These are phyloP conservation scores for human (Homo sapiens) DNA, from an alignment of 2,113 vertebrate species.

Conservation along the genomic window DNA sequence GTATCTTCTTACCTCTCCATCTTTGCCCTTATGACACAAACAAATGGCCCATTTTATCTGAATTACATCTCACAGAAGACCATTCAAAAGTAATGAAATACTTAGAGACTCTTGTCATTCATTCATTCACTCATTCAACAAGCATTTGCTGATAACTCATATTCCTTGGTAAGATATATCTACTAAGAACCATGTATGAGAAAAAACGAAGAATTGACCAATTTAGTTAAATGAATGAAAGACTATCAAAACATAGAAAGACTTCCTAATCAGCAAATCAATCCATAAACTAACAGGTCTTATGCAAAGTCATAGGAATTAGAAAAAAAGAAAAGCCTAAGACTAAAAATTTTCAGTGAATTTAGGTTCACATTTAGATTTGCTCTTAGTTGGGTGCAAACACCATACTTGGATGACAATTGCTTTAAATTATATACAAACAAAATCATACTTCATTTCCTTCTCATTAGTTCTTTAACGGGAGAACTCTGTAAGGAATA, in stretches of 20 bases:
- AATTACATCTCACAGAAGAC: not conserved
- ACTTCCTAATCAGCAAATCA: not conserved
- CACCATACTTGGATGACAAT: not conserved
- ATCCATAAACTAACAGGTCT: not conserved
- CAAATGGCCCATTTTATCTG: not conserved
- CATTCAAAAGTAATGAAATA: not conserved
- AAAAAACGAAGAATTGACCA: not conserved
- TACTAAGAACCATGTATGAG: not conserved
- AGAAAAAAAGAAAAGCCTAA: not conserved
- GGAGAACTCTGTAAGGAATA: not conserved
- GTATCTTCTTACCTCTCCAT: not conserved
- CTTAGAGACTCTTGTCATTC: not conserved
- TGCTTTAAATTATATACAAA: conserved; percentile 44
- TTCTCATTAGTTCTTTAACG: not conserved
- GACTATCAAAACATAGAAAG: not conserved
- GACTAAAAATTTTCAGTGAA: not conserved
- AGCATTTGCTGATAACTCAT: not conserved
- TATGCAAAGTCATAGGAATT: not conserved
- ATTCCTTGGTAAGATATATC: not conserved
- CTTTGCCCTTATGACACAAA: not conserved
- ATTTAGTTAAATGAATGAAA: not conserved
- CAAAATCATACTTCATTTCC: conserved; percentile 43
- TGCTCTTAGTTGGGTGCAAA: not conserved
- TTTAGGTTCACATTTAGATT: not conserved
- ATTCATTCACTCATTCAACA: not conserved